These are phyloP conservation scores for Anoplolepis gracilipes DNA, from an alignment of 1,140 invertebrate genomes.

Conservation along the genomic window DNA sequence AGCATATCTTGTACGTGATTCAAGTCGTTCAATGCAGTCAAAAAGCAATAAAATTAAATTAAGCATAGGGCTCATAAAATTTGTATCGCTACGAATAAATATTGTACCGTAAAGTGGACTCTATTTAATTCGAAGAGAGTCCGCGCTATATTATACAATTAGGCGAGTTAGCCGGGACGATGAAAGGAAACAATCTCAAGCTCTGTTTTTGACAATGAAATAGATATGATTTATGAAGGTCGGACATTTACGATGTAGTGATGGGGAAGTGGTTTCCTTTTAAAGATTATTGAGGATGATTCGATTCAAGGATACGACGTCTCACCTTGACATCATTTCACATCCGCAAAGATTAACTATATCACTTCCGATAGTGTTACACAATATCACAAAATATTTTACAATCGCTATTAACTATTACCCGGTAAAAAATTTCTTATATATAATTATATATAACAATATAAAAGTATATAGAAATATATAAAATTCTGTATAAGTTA, in stretches of 20 bases:
- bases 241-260: slow-evolving; percentile 30
- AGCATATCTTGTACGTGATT: background rate
- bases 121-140: background rate
- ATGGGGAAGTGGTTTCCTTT: slow-evolving; percentile 59
- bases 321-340: slow-evolving; percentile 62
- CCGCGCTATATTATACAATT: slow-evolving; percentile 29
- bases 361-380: slow-evolving; percentile 37
- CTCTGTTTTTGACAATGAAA: slow-evolving; percentile 64
- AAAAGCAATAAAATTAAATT: background rate
- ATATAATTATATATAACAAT: no score
- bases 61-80: background rate
- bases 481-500: no score
- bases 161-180: slow-evolving; percentile 15
- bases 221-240: slow-evolving; percentile 69
- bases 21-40: background rate
- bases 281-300: slow-evolving; percentile 67
- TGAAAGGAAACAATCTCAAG: slow-evolving; percentile 31
- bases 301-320: slow-evolving; percentile 62
- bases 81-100: background rate
- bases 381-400: slow-evolving; percentile 2
- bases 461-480: no score
- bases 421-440: no score
- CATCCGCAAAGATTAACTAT: slow-evolving; percentile 37
- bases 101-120: slow-evolving; percentile 3
- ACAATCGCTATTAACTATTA: background rate